A percentile compares a stretch with the other conserved stretches of the same genome.
Evolutionary conservation across 2,888 invertebrate genomes (phyloP).

Genomic region (Chironomus tentans): DNA sequence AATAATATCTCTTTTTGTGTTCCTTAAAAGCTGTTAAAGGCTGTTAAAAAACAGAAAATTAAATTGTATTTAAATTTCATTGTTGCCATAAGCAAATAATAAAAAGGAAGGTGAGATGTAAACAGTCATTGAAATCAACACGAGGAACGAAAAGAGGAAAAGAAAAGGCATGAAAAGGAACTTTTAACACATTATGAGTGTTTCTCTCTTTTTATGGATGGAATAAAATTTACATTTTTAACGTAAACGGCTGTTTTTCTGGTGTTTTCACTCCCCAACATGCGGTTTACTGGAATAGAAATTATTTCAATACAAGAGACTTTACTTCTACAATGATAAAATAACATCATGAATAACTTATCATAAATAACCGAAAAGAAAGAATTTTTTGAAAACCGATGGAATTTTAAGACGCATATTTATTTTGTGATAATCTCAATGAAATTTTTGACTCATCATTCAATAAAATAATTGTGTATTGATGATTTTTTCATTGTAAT

Average conservation of each 20-base stretch:
- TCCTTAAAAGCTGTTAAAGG: too few species aligned
- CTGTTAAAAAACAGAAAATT: too few species aligned
- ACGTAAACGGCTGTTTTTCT: neutral
- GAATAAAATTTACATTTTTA: conserved; percentile 11
- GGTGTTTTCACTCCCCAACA: neutral
- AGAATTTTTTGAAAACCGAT: neutral
- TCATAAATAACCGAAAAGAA: neutral
- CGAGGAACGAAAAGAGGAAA: neutral
- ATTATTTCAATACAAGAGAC: neutral
- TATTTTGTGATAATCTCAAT: too few species aligned
- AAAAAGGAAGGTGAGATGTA: neutral
- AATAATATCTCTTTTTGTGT: neutral
- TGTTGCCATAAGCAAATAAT: neutral
- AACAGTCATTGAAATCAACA: neutral
- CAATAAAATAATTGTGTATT: too few species aligned
- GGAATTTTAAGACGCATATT: too few species aligned
- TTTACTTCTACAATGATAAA: neutral
- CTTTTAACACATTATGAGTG: conserved; percentile 11
- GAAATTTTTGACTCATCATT: too few species aligned
- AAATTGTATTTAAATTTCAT: neutral
- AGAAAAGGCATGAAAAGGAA: neutral
- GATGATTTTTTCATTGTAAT: too few species aligned
- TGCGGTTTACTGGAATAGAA: neutral
- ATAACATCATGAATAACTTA: conserved; percentile 24
- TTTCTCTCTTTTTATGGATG: neutral